Evolutionary conservation across 64 coral and sea anemone species (phyloP).

Genomic region (Hydrozoanthus tunicans): DNA sequence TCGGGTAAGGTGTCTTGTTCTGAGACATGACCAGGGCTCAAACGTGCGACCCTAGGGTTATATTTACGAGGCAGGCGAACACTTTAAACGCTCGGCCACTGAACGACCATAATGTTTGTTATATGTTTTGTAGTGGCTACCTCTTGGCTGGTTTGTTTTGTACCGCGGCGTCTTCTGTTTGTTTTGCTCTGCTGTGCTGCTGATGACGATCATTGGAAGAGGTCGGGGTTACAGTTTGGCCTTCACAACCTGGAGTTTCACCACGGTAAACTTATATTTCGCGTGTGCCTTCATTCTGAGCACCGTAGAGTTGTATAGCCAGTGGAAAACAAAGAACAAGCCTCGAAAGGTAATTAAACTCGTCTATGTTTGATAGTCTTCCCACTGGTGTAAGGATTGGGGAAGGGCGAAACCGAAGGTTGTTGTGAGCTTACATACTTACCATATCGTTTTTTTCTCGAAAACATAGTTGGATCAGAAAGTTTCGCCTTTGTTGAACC

Average conservation of each 20-base stretch:
- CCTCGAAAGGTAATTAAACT: background rate
- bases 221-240: constrained; percentile 33
- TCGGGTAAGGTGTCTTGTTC: too few relatives aligned
- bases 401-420: too few relatives aligned
- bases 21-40: too few relatives aligned
- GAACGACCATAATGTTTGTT: too few relatives aligned
- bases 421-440: too few relatives aligned
- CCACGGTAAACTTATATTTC: constrained; percentile 30
- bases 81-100: too few relatives aligned
- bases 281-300: constrained; percentile 32
- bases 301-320: constrained; percentile 4
- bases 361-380: background rate
- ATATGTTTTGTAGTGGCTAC: constrained; percentile 9
- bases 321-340: background rate
- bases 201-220: background rate
- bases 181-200: constrained; percentile 22
- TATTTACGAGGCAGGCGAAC: too few relatives aligned
- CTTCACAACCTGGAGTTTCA: constrained; percentile 29
- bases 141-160: constrained; percentile 21
- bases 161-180: constrained; percentile 36
- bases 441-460: too few relatives aligned
- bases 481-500: too few relatives aligned
- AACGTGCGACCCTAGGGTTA: too few relatives aligned
- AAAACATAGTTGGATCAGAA: too few relatives aligned
- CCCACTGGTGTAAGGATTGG: too few relatives aligned